A percentile compares a stretch with the other conserved stretches of the same genome.
phyloP scores from a whole-genome alignment of 2,888 invertebrate species.

The Sericinus montela region DNA sequence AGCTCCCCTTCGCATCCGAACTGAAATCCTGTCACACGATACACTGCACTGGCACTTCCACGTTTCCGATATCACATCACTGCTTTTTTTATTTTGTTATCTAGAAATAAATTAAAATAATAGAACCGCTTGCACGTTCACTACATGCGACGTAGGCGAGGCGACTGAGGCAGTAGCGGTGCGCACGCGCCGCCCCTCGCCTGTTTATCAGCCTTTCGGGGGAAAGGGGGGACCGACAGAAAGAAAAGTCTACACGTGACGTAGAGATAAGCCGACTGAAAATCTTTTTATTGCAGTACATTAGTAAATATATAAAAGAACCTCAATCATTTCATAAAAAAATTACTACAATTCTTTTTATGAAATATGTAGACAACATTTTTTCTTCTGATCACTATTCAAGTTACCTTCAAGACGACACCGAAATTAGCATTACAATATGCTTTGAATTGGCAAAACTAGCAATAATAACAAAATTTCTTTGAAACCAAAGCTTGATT shows the following conservation, averaged over 20 bases:
- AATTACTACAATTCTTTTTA: too few relatives aligned
- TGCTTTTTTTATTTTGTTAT: conserved; percentile 17
- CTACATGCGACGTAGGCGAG: conserved; percentile 40
- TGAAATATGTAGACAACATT: too few relatives aligned
- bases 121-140: conserved; percentile 34
- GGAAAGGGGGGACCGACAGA: conserved; percentile 49
- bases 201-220: conserved; percentile 70
- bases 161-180: conserved; percentile 60
- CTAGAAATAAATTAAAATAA: conserved; percentile 6
- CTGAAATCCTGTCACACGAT: conserved; percentile 36
- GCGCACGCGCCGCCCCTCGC: conserved; percentile 63
- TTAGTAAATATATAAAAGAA: too few relatives aligned
- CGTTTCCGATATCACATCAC: conserved; percentile 25
- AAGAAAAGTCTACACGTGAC: conserved; percentile 72
- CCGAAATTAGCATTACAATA: too few relatives aligned
- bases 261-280: conserved; percentile 44
- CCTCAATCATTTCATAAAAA: too few relatives aligned
- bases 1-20: conserved; percentile 37
- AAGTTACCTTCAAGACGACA: too few relatives aligned
- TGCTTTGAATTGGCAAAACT: too few relatives aligned
- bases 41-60: conserved; percentile 22
- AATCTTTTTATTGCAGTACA: conserved; percentile 27
- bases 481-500: too few relatives aligned
- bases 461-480: too few relatives aligned
- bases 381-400: too few relatives aligned